These are phyloP conservation scores for Eretmocerus hayati DNA, from an alignment of 2,888 invertebrate species.

Conservation along the genomic window DNA sequence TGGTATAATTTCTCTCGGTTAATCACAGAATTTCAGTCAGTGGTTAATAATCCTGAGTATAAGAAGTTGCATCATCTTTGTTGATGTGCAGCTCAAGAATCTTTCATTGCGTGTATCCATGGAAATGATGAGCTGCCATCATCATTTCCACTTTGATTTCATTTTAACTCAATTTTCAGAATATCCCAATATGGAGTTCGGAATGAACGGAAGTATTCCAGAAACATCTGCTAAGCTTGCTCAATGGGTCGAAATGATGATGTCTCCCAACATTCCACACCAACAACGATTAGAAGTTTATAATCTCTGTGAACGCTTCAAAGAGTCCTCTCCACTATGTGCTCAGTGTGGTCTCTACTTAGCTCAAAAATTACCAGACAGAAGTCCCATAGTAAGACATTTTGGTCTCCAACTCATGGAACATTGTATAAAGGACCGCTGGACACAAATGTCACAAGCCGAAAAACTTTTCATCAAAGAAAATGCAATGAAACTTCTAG, in stretches of 20 bases:
- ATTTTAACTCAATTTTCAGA: no score
- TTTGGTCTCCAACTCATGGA: conserved; percentile 91
- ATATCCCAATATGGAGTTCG: conserved; percentile 43
- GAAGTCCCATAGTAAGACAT: conserved; percentile 74
- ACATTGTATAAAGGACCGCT: conserved; percentile 85
- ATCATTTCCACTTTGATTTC: no score
- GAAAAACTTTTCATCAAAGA: conserved; percentile 89
- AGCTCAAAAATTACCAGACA: conserved; percentile 62
- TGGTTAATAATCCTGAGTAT: no score
- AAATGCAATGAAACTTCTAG: conserved; percentile 78
- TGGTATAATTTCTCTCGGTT: no score
- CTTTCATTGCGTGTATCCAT: no score
- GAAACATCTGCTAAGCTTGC: conserved; percentile 72
- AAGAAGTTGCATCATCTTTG: no score
- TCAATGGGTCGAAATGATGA: conserved; percentile 73
- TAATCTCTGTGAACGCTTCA: conserved; percentile 77
- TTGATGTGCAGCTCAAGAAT: no score
- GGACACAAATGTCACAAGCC: conserved; percentile 80
- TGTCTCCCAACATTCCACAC: conserved; percentile 71
- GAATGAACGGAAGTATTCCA: conserved; percentile 57
- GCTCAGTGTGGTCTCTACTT: conserved; percentile 79
- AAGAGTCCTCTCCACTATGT: conserved; percentile 80
- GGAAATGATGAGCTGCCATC: no score
- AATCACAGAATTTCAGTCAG: no score
- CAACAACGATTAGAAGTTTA: conserved; percentile 74